Conservation (phyloP, 1,140 invertebrate genomes). For the Helicoverpa zea region DNA sequence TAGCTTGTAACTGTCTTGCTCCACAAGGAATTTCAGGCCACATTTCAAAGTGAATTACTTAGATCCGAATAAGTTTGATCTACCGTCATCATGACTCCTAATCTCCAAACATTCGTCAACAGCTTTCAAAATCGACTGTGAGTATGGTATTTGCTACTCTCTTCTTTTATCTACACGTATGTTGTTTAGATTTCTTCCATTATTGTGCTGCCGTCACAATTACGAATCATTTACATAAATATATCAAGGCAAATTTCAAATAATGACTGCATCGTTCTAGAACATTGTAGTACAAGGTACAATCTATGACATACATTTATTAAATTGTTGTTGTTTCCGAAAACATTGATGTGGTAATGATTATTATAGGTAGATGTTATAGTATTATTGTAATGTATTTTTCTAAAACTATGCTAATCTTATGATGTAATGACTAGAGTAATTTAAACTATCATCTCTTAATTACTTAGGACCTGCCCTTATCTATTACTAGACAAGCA, state of each 20-base stretch:
- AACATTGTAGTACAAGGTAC: conserved; percentile 52
- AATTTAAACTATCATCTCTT: not conserved
- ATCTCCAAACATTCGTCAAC: conserved; percentile 78
- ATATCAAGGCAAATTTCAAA: conserved; percentile 8
- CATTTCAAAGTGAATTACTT: not conserved
- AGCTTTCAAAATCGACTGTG: conserved; percentile 83
- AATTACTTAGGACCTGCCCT: too few relatives aligned
- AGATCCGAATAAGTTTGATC: conserved; percentile 16
- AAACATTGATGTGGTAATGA: not conserved
- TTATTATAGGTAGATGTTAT: not conserved
- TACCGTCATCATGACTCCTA: conserved; percentile 73
- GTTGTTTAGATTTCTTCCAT: not conserved
- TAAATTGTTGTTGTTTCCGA: not conserved
- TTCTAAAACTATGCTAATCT: not conserved
- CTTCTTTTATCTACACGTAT: not conserved
- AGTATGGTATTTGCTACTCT: conserved; percentile 59
- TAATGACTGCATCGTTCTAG: conserved; percentile 58
- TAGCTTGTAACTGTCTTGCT: conserved; percentile 8
- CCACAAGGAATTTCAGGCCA: not conserved
- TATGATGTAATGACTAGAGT: conserved; percentile 10
- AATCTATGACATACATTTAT: conserved; percentile 23
- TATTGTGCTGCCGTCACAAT: not conserved
- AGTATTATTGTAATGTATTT: not conserved
- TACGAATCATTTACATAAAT: not conserved
- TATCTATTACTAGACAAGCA: too few relatives aligned